Evolutionary conservation across 2,113 vertebrate species (phyloP), one percentile per base, ranked within the genome.

Genomic region (Tachuris rubrigastra): DNA sequence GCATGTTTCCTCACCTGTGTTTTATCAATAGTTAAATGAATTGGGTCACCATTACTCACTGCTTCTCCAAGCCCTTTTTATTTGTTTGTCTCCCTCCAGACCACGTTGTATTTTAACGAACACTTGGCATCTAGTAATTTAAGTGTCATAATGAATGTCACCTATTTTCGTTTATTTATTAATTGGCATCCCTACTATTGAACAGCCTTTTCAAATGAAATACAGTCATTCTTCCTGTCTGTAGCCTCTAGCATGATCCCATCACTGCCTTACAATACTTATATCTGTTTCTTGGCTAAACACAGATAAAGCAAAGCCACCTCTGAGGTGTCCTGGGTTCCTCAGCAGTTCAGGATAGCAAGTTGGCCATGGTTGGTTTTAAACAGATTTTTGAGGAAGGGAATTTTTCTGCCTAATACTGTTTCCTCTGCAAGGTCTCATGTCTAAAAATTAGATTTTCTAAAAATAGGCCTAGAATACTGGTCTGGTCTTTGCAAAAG

Each of bases 21-120:
- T 97, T 88, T 92, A 86, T 92, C 96, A 94, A 90, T 96, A 96
- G 86, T 95, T 93, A 91, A 83, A 95, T 95, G 94, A 93, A 96
- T 84, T 95, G 90, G 93, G 88, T 95, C 73, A 75, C 92, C 49
- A 42, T 96, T 93, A 87, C 84, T 96, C 87, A 77, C 59, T 87
- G 79, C 90, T 96, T 89, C 46, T 81, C 82, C 44, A 85, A 91
- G 56, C 69, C 37, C 25, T 75, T 31, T 65, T 92, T 94, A 83
- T 96, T 90, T 93, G 47, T 96, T 94, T 95, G 89, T 55, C 30
- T 90, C 69, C 30, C 62, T 95, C 53, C 35, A 77, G 67, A 65
- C 47, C 86, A 93, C 37, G 9, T 77, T 56, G 55, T 91, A 85
- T 92, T 96, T 95, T 96, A 93, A 93, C 67, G 87, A 94, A 91